Evolutionary conservation across 37 sponge, comb jelly and placozoan species (phyloP), one percentile per base, ranked within the genome.

Genomic region (Mnemiopsis leidyi): DNA sequence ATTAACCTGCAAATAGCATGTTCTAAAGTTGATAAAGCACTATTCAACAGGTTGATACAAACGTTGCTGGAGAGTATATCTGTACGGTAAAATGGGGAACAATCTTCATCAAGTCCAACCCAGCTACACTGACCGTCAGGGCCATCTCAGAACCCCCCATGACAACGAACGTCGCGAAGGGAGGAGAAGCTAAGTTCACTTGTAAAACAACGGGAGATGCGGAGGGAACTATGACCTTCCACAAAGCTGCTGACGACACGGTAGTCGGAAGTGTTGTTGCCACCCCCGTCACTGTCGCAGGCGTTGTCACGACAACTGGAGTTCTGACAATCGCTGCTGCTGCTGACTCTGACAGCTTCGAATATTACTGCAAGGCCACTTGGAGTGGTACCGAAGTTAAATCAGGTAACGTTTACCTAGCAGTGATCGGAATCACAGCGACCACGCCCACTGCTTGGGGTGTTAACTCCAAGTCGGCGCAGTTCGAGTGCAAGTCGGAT

Each of bases 331-430:
- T 71, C 26, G 5, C 21, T 18, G 20, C 2, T 71, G 75, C 30
- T n/a, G 3, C 7, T 5, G 75, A 5, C 7, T 5, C 75, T 71
- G 75, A 71, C 3, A 28, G 30, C 3, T 7, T n/a, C 9, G 21
- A 35, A 7, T 79, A 79, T 36, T 79, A 79, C 37, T 79, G 82
- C 82, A 79, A 79, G 21, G 82, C 82, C 2, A 23, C 82, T 20
- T 79, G 35, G 35, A 23, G 21, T 32, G 36, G 9, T 32, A 29
- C 3, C 36, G 21, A 16, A 5, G 82, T 79, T 2, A 36, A 36
- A 30, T 79, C 82, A 33, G 82, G 3, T 36, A 18, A 23, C 37
- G 82, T 79, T 16, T 79, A 79, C 82, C 36, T 79, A 16, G 28
- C 23, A 7, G 37, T 79, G 2, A 2, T 79, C 21, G 29, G 30